A percentile compares a stretch with the other conserved stretches of the same genome.
These are phyloP conservation scores for Sesia bembeciformis DNA, from an alignment of 2,888 invertebrate species.

Conservation along the genomic window DNA sequence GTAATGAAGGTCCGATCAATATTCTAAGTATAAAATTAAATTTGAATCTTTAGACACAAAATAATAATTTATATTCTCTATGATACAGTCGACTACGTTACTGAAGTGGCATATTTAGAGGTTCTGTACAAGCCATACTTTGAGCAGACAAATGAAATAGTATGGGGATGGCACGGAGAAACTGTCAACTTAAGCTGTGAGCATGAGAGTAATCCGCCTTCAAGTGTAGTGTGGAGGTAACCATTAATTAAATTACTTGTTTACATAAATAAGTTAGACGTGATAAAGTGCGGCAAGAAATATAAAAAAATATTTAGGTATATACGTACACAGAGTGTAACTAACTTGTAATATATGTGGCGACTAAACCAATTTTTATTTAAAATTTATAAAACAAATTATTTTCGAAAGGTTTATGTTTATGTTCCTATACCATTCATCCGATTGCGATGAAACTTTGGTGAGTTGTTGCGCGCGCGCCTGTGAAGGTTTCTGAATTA, in stretches of 20 bases:
- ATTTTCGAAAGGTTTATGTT: no score
- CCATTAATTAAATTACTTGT: background rate
- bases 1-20: conserved; percentile 36
- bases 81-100: conserved; percentile 25
- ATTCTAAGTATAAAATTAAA: background rate
- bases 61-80: background rate
- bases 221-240: conserved; percentile 49
- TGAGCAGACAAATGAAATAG: conserved; percentile 17
- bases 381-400: no score
- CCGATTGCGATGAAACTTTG: no score
- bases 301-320: no score
- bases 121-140: conserved; percentile 48
- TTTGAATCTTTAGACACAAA: background rate
- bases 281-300: no score
- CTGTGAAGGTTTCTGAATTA: no score
- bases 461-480: no score
- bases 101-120: conserved; percentile 6
- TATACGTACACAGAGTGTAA: no score
- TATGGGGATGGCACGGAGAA: conserved; percentile 49
- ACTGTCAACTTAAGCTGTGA: conserved; percentile 41
- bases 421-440: no score
- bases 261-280: no score
- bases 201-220: conserved; percentile 40
- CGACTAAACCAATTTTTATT: no score
- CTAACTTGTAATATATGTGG: no score